These are phyloP conservation scores for Heterotilapia buettikoferi DNA, from an alignment of 2,113 vertebrate species.

Conservation along the genomic window DNA sequence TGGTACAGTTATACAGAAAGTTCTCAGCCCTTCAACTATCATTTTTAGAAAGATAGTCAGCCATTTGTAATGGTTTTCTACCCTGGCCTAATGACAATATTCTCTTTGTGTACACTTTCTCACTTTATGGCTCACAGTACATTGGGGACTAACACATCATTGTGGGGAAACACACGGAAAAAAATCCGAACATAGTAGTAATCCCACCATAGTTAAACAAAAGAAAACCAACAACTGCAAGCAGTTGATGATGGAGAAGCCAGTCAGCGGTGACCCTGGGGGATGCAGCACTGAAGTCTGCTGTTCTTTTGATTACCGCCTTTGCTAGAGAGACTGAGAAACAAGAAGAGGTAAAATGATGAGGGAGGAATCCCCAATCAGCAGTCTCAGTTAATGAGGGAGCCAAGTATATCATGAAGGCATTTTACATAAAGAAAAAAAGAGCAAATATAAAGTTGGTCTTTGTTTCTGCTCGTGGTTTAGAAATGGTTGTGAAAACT, in stretches of 20 bases:
- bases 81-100: neutral
- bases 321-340: neutral
- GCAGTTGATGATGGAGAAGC: neutral
- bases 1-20: neutral
- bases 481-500: neutral
- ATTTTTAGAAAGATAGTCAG: neutral
- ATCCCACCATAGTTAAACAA: neutral
- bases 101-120: neutral
- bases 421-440: neutral
- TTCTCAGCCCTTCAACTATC: neutral
- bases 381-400: neutral
- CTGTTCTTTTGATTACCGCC: constrained; percentile 13
- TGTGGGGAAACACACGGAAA: neutral
- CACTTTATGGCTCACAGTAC: neutral
- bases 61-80: neutral
- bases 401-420: neutral
- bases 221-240: neutral
- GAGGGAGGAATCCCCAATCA: neutral
- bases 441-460: neutral
- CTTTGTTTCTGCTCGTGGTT: neutral
- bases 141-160: neutral
- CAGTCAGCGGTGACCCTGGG: neutral
- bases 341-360: neutral
- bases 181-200: neutral
- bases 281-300: neutral